Evolutionary conservation across 2,113 vertebrate species (phyloP).

Genomic region (Atrichornis clamosus): DNA sequence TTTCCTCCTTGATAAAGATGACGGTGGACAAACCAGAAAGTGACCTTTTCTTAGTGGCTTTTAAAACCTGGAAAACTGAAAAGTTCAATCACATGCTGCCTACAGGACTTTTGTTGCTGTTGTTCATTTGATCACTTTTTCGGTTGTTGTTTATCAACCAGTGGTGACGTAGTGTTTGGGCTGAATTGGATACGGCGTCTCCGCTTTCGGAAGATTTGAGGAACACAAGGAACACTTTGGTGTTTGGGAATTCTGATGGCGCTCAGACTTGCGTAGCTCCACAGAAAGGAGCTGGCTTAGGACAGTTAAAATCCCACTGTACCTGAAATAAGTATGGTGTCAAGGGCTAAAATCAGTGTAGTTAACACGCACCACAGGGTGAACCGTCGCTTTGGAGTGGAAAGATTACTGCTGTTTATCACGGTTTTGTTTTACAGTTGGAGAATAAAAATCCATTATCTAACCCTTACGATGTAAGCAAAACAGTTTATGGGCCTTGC

Average conservation of each 20-base stretch:
- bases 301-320: constrained; percentile 41
- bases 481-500: constrained; percentile 68
- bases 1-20: constrained; percentile 63
- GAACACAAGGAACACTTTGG: constrained; percentile 46
- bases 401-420: constrained; percentile 18
- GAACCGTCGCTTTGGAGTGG: background rate
- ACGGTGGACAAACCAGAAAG: constrained; percentile 71
- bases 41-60: constrained; percentile 73
- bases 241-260: constrained; percentile 51
- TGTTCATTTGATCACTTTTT: constrained; percentile 37
- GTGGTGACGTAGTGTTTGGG: constrained; percentile 58
- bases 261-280: constrained; percentile 45
- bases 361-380: constrained; percentile 2
- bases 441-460: constrained; percentile 55
- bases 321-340: constrained; percentile 44
- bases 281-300: constrained; percentile 44
- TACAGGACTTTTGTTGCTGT: constrained; percentile 68
- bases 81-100: constrained; percentile 72
- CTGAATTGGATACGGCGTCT: constrained; percentile 67
- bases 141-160: constrained; percentile 42
- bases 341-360: constrained; percentile 75
- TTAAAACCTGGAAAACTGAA: constrained; percentile 64
- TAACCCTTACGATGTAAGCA: constrained; percentile 57
- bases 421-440: constrained; percentile 46
- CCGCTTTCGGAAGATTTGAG: constrained; percentile 54